Conservation (phyloP, 2,888 invertebrate genomes). For the Philereme transversata region DNA sequence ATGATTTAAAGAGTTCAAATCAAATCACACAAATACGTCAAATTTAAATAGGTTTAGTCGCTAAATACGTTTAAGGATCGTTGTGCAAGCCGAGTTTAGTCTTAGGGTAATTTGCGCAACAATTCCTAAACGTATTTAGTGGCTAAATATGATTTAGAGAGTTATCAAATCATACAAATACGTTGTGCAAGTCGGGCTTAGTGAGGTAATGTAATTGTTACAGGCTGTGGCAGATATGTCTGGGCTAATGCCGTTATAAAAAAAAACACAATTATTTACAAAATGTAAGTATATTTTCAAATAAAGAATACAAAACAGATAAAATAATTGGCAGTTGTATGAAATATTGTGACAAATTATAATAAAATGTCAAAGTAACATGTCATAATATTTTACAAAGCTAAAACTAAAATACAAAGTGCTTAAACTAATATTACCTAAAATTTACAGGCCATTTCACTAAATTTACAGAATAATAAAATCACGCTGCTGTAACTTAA, state of each 20-base stretch:
- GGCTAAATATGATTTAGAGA: too few species aligned
- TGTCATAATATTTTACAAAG: slow-evolving; percentile 33
- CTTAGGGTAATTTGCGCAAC: too few species aligned
- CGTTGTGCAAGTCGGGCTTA: too few species aligned
- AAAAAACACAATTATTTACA: slow-evolving; percentile 56
- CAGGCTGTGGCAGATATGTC: too few species aligned
- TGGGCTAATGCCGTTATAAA: slow-evolving; percentile 24
- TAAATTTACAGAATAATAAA: slow-evolving; percentile 54
- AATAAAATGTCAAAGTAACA: slow-evolving; percentile 42
- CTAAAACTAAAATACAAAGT: slow-evolving; percentile 43
- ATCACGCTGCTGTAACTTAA: slow-evolving; percentile 57
- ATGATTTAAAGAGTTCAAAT: too few species aligned
- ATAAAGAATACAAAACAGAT: slow-evolving; percentile 70
- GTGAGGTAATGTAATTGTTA: too few species aligned
- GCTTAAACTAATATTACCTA: slow-evolving; percentile 59
- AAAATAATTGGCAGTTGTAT: slow-evolving; percentile 67
- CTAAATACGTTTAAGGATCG: too few species aligned
- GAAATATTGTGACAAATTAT: slow-evolving; percentile 32
- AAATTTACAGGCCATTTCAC: slow-evolving; percentile 74
- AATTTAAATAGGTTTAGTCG: too few species aligned
- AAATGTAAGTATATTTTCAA: slow-evolving; percentile 70
- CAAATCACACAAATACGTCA: too few species aligned
- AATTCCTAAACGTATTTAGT: too few species aligned
- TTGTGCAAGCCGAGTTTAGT: too few species aligned
- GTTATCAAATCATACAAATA: too few species aligned